A percentile compares a stretch with the other conserved stretches of the same genome.
These are phyloP conservation scores for Synodontis membranacea DNA, from an alignment of 2,113 vertebrate species.

Conservation along the genomic window DNA sequence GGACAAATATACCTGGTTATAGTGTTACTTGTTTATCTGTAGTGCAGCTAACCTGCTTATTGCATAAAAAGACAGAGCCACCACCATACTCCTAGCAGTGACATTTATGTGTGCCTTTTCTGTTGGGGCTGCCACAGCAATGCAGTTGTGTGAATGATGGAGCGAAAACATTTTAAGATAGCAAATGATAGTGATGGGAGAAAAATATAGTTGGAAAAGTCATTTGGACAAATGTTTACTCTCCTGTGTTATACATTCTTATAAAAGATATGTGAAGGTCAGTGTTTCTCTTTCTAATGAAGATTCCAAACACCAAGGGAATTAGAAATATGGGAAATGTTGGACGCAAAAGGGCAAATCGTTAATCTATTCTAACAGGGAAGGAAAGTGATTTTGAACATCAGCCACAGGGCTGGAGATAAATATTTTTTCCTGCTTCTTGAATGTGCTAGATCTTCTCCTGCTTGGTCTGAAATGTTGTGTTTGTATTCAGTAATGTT, in stretches of 20 bases:
- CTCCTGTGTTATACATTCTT: constrained; percentile 74
- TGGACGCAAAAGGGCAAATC: constrained; percentile 77
- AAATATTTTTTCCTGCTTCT: constrained; percentile 55
- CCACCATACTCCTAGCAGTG: constrained; percentile 11
- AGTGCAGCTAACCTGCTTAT: background rate
- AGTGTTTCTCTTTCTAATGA: constrained; percentile 79
- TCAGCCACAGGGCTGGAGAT: constrained; percentile 64
- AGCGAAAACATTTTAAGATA: constrained; percentile 50
- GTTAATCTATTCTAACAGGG: constrained; percentile 74
- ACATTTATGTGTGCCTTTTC: constrained; percentile 38
- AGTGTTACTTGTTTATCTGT: background rate
- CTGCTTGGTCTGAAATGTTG: background rate
- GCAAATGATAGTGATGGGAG: constrained; percentile 61
- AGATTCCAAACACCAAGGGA: constrained; percentile 70
- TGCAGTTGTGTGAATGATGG: constrained; percentile 25
- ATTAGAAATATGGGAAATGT: constrained; percentile 74
- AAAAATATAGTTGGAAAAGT: constrained; percentile 61
- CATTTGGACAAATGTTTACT: constrained; percentile 76
- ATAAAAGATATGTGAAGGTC: constrained; percentile 78
- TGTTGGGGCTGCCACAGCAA: constrained; percentile 2
- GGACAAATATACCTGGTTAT: background rate
- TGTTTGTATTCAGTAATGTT: background rate
- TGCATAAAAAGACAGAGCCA: constrained; percentile 15
- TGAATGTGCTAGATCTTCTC: background rate
- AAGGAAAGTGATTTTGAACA: constrained; percentile 64